Percentiles rank a stretch among this genome's conserved stretches.
These are phyloP conservation scores for Melinaea menophilus DNA, from an alignment of 2,888 invertebrate genomes.

Conservation along the genomic window DNA sequence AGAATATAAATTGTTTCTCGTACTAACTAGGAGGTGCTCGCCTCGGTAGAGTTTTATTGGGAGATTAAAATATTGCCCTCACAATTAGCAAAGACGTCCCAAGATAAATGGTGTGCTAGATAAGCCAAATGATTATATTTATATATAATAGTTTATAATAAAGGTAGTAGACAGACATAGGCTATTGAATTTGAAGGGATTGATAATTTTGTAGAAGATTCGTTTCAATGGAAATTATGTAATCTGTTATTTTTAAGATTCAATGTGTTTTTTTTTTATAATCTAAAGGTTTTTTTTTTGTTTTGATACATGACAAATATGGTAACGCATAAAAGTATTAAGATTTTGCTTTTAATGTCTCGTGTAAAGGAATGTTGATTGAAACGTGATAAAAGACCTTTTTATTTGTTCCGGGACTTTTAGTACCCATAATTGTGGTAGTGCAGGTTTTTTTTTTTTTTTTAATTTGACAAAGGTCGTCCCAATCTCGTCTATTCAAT, in stretches of 20 bases:
- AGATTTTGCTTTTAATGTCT: too few relatives aligned
- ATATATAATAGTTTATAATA: slow-evolving; percentile 39
- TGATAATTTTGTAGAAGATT: background rate
- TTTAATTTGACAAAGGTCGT: too few relatives aligned
- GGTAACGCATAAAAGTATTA: too few relatives aligned
- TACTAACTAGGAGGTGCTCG: too few relatives aligned
- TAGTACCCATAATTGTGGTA: too few relatives aligned
- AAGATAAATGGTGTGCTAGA: slow-evolving; percentile 57
- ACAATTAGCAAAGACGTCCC: slow-evolving; percentile 24
- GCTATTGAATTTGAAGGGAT: background rate
- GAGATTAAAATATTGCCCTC: background rate
- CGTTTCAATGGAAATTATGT: background rate
- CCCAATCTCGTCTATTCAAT: too few relatives aligned
- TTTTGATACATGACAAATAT: too few relatives aligned
- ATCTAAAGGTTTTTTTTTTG: background rate
- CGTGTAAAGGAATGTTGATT: too few relatives aligned
- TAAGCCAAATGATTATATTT: slow-evolving; percentile 58
- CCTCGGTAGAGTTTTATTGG: background rate
- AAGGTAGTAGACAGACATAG: background rate
- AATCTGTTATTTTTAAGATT: background rate
- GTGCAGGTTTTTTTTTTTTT: too few relatives aligned
- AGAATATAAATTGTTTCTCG: too few relatives aligned
- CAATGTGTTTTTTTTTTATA: background rate
- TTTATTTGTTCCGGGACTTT: too few relatives aligned
- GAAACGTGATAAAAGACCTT: too few relatives aligned